Evolutionary conservation across 2,113 vertebrate species (phyloP), one percentile per base, ranked within the genome.

Genomic region (Riparia riparia): DNA sequence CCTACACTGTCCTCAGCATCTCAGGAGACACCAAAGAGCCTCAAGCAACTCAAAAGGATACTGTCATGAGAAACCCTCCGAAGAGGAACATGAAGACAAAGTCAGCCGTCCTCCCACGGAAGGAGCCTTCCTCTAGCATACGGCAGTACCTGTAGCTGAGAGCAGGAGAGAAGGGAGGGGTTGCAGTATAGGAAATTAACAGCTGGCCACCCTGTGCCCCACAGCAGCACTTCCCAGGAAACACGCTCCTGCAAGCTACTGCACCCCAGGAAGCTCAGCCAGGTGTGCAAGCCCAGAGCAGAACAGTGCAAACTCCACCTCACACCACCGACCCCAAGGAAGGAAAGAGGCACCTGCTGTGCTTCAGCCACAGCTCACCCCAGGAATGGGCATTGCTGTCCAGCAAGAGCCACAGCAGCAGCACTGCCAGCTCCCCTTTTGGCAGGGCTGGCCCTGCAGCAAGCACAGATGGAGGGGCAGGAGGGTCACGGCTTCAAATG

Each of bases 81-180:
- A 99, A 99, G 95, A 99, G 98, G 95, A 99, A 98, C 98, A 99
- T 99, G 96, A 98, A 98, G 91, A 99, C 98, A 81, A 99, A 99
- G 93, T 99, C 99, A 3, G 98, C 99, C 0, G 98, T 99, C 82
- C 98, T 98, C 9, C 99, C 98, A 1, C 98, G 98, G 97, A 99
- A 99, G 29, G 98, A 98, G 5, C 98, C 98, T 91, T 99, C 99
- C 89, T 99, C 99, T 53, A 99, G 95, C 99, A 99, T 98, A 37
- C 98, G 98, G 82, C 98, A 99, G 95, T 99, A 99, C 82, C 98
- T 98, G 96, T 99, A 99, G 41, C 99, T 99, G 81, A 18, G 80
- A 86, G 88, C 73, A 37, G 91, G 93, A 82, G 72, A 96, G 74
- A 94, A 95, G 69, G 92, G 12, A 93, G 89, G 72, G 71, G 71